These are phyloP conservation scores for Notocelia uddmanniana DNA, from an alignment of 2,888 invertebrate genomes.

Conservation along the genomic window DNA sequence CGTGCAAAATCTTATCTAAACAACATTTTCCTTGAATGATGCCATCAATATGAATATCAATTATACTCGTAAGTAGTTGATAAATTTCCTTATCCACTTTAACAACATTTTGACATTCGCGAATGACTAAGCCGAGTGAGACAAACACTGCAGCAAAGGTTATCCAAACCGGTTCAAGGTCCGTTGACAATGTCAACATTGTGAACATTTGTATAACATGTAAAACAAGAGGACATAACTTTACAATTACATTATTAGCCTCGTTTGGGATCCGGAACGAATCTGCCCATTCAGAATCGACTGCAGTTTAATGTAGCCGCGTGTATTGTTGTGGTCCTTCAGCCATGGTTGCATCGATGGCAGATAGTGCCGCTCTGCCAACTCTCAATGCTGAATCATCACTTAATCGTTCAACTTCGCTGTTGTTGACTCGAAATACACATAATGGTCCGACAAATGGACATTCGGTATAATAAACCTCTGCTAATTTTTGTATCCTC, in stretches of 20 bases:
- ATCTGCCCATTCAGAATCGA: conserved; percentile 20
- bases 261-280: conserved; percentile 27
- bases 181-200: conserved; percentile 1
- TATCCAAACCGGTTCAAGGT: conserved; percentile 10
- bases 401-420: conserved; percentile 33
- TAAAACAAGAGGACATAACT: background rate
- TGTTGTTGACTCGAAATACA: conserved; percentile 25
- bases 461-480: background rate
- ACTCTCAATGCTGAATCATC: conserved; percentile 39
- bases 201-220: background rate
- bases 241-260: background rate
- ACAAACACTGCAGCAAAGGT: conserved; percentile 12
- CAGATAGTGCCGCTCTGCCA: conserved; percentile 39
- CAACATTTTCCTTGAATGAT: conserved; percentile 32
- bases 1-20: conserved; percentile 16
- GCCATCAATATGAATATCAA: conserved; percentile 10
- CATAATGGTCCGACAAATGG: conserved; percentile 22
- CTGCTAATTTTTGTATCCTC: background rate
- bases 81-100: conserved; percentile 27
- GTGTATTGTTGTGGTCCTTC: conserved; percentile 19
- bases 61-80: conserved; percentile 15
- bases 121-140: conserved; percentile 13
- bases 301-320: conserved; percentile 26
- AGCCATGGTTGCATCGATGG: conserved; percentile 40
- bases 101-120: conserved; percentile 31